Base-by-base conservation (phyloP, 2,888 invertebrate genomes). In the Scrobipalpa atriplicella region DNA sequence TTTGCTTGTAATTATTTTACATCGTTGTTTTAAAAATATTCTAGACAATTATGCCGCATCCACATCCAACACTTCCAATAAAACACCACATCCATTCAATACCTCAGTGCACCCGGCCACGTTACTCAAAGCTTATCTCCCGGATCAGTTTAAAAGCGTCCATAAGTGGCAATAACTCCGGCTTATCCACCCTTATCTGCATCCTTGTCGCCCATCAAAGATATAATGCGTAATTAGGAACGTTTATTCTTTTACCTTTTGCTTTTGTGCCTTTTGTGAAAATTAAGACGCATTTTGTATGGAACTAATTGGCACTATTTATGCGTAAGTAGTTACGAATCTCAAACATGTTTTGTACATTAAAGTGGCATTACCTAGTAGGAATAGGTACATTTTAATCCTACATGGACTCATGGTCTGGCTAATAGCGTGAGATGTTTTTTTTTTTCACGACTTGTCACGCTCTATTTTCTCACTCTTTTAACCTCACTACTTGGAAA, bases 101-200 rank as follows among this genome's bases (percentile, higher is more conserved):
- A 66, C 66, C 41, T 21, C 36, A 38, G 21, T 64, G 54, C 66
- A 52, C 56, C 56, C 65, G 66, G 38, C 39, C 67, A 63, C 51
- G 54, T 65, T 62, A 67, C 51, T 65, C 52, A 58, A 65, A 63
- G 62, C 54, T 69, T 69, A 69, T 69, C 69, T 65, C 10, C 47
- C 10, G 60, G 43, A 69, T 71, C 69, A 82, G 80, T 78, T 74
- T 79, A 78, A 76, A 75, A 76, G 73, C 69, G 73, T 66, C 75
- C 73, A 71, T 78, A 80, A 76, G 78, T 75, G 76, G 74, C 76
- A 72, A 77, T 83, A 82, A 78, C 72, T 83, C 73, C 73, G 68
- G 36, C 58, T 58, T 58, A 58, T 58, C 52, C 19, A 16, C 21
- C 68, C 73, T 83, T 83, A 83, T 85, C 82, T 80, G 63, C 65